Evolutionary conservation across 2,113 vertebrate genomes (phyloP), one percentile per base, ranked within the genome.

Genomic region (Platysteira castanea): DNA sequence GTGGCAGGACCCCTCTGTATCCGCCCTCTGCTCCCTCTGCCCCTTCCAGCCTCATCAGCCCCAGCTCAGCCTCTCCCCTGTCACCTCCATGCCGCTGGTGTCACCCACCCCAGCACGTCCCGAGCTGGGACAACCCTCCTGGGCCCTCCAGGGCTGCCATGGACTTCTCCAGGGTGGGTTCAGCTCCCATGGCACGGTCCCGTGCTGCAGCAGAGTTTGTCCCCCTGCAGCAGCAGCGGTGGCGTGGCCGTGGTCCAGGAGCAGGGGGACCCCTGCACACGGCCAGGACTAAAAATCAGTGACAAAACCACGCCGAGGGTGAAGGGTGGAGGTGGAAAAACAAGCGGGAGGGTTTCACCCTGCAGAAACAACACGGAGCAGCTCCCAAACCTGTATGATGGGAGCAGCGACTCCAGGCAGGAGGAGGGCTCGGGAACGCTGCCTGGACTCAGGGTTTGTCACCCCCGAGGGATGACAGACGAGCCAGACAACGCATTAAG

Each of bases 1-100:
- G 12, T 1, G 22, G 18, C 44, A 27, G 37, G 37, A 83, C 31
- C 49, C 11, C 35, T 33, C 47, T 26, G 11, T 8, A 15, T 12
- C 14, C 13, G 2, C 5, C 6, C 33, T 47, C 0, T 0, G 6
- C 15, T 59, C 56, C 24, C 23, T 41, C 33, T 52, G 33, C 18
- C 44, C 44, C 17, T 60, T 26, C 31, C n/a, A 60, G 65, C 20
- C 9, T 3, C 31, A 14, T 11, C 37, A 8, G 27, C 4, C 0
- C 14, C 74, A n/a, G 35, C 8, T 73, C 86, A 89, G 49, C 59
- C 44, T 57, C 37, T 42, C 21, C 27, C 16, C 33, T 0, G 52
- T 15, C 61, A 59, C 23, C 61, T 60, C 41, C 27, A 3, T 0
- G 1, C 20, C 0, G 0, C 41, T 23, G 46, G 44, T 52, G 63